Evolutionary conservation across 1,140 invertebrate species (phyloP), one percentile per base, ranked within the genome.

Genomic region (Neodiprion fabricii): DNA sequence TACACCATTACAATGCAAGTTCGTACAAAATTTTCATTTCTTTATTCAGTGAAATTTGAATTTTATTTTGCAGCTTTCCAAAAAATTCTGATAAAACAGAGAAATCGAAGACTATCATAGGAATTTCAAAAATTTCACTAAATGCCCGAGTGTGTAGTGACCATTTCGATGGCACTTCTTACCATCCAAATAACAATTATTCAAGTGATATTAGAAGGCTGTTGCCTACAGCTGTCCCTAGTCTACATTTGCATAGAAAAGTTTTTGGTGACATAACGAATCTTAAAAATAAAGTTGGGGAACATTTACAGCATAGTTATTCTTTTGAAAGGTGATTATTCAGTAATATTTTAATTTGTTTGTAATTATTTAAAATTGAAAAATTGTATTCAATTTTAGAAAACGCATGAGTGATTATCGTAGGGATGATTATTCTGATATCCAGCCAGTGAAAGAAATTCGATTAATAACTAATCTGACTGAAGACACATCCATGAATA

Each of bases 111-210:
- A 11, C 53, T 61, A n/a, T 61, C 10, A 61, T 61, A 61, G 53
- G 53, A 61, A 61, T 61, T 61, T 61, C 1, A 61, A 61, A 61
- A 11, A n/a, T 61, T 61, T n/a, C 53, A 11, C 53, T 11, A 61
- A 1, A 61, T 61, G 1, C 10, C 1, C 53, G 53, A 61, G 53
- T 61, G 10, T 61, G 53, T 61, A 61, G 53, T 61, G 53, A 61
- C 0, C 53, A 61, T 61, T 61, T 61, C n/a, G 53, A 61, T 61
- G n/a, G 53, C n/a, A n/a, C 53, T 61, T 61, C 53, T 61, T 61
- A 61, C 53, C 53, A 61, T 61, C 53, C 53, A 61, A 61, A 61
- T 61, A 61, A 61, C n/a, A 61, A 61, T n/a, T 61, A 61, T 61
- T 61, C 53, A 61, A 61, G 53, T 61, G 53, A 61, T 61, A 61